phyloP scores from a whole-genome alignment of 2,888 invertebrate species.

The Urechis unicinctus region DNA sequence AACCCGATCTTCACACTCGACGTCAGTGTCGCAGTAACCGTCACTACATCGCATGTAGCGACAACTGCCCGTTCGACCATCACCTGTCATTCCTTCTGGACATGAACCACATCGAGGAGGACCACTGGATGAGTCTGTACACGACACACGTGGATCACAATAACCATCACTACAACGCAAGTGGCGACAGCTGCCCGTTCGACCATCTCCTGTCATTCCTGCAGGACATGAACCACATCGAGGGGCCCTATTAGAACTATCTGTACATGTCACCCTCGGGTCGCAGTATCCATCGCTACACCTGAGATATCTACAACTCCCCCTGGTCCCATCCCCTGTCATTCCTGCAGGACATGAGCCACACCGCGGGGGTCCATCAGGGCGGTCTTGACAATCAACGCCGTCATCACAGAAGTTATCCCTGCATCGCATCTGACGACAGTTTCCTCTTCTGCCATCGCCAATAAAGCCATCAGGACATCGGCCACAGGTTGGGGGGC shows the following conservation, averaged over 20 bases:
- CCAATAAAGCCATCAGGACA: constrained; percentile 51
- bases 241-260: not conserved
- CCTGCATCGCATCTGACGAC: not conserved
- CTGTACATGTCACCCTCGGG: not conserved
- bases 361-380: not conserved
- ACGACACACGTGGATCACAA: not conserved
- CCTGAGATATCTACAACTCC: not conserved
- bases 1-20: not conserved
- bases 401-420: not conserved
- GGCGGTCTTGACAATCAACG: not conserved
- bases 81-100: not conserved
- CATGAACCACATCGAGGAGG: not conserved
- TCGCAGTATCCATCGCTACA: not conserved
- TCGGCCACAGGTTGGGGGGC: constrained; percentile 35
- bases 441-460: not conserved
- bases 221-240: not conserved
- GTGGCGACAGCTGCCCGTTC: not conserved
- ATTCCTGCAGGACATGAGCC: not conserved
- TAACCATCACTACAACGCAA: not conserved
- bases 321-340: not conserved
- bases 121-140: not conserved
- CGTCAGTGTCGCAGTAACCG: not conserved
- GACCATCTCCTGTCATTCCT: not conserved
- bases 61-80: not conserved
- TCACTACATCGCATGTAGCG: not conserved